phyloP scores from a whole-genome alignment of 2,797 vertebrate genomes.

The Muscicapa striata region DNA sequence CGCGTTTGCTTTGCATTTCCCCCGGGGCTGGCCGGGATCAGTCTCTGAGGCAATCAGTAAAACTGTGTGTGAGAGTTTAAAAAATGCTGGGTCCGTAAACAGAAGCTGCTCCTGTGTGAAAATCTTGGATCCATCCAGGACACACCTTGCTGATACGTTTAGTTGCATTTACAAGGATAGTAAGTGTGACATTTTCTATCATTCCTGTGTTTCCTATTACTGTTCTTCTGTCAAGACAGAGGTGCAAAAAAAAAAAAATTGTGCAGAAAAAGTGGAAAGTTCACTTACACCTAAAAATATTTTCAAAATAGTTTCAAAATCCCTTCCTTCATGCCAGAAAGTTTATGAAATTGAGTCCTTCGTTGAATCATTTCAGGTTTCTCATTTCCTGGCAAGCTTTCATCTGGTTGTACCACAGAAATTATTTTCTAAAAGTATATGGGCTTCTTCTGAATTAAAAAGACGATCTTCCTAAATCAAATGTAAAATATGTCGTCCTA shows the following conservation, averaged over 20 bases:
- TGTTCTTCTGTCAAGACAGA: not conserved
- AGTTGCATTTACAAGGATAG: not conserved
- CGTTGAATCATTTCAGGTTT: not conserved
- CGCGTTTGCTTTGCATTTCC: not conserved
- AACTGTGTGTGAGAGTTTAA: not conserved
- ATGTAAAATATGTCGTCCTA: not conserved
- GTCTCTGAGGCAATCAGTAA: not conserved
- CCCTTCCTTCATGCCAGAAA: not conserved
- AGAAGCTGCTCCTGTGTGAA: not conserved
- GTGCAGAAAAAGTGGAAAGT: not conserved
- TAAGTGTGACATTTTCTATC: not conserved
- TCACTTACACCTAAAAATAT: not conserved
- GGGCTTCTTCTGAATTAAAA: not conserved
- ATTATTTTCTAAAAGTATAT: not conserved
- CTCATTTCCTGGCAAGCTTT: not conserved
- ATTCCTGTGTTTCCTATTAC: not conserved
- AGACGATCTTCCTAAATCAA: not conserved
- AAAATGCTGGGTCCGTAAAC: not conserved
- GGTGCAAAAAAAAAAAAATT: not conserved
- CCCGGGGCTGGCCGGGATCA: not conserved
- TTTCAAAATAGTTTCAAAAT: conserved; percentile 4
- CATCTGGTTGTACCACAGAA: not conserved
- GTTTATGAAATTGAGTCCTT: not conserved
- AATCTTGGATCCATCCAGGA: not conserved
- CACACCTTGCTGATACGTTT: not conserved